A percentile compares a stretch with the other conserved stretches of the same genome.
Conservation (phyloP, 2,888 invertebrate species). For the Aelia acuminata region DNA sequence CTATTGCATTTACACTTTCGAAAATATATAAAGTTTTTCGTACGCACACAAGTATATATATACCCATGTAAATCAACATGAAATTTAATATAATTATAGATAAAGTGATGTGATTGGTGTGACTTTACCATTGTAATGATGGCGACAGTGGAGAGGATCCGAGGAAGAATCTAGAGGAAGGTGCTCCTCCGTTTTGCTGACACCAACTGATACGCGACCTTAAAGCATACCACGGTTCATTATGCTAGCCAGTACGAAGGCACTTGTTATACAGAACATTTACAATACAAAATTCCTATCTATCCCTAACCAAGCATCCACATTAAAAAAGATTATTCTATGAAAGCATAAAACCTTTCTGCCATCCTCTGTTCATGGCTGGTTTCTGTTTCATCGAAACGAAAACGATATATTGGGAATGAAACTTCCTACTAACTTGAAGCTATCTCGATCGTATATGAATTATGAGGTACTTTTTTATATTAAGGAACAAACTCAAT, state of each 20-base stretch:
- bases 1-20: neutral
- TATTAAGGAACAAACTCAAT: no score
- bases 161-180: neutral
- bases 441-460: neutral
- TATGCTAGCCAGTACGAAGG: constrained; percentile 42
- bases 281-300: constrained; percentile 44
- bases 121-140: neutral
- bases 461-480: no score
- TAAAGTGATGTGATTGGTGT: neutral
- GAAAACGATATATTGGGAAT: neutral
- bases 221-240: constrained; percentile 3
- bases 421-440: neutral
- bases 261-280: constrained; percentile 49
- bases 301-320: constrained; percentile 7
- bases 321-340: constrained; percentile 45
- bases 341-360: neutral
- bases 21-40: no score
- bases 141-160: neutral
- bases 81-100: neutral
- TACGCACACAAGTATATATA: no score
- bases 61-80: no score
- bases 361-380: neutral
- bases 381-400: neutral
- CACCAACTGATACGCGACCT: constrained; percentile 36
- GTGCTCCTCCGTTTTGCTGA: constrained; percentile 28